Base-by-base conservation (phyloP, 2,888 invertebrate species). In the Habroteleia sp. region DNA sequence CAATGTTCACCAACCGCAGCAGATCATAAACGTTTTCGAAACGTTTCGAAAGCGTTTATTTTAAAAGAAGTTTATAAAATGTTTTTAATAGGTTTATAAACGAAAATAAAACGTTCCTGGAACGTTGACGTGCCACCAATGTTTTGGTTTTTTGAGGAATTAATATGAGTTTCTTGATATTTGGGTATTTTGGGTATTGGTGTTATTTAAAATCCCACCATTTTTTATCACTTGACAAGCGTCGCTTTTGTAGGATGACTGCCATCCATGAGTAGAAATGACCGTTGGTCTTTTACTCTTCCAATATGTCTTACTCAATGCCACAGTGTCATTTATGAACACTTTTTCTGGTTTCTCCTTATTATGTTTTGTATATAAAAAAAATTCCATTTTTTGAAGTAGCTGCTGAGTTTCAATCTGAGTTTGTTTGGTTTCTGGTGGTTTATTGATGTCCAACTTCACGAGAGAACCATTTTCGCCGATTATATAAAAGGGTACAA, bases 241-340 rank as follows among this genome's bases (percentile, higher is more conserved):
- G 2, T 29, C 41, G 13, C 41, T 41, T 37, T 5, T 0, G 10
- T 41, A 44, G 5, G 50, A 52, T 0, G 65, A 52, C 7, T 35
- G 33, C n/a, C 42, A 65, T 0, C 65, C 65, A 14, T 65, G 65
- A 13, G 65, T 65, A 7, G 27, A 17, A 10, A 65, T 35, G 1
- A 65, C 35, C 2, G 65, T 65, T 4, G 65, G 50, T 42, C 27
- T 52, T 2, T 13, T 29, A n/a, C 10, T 27, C 1, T 3, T 13
- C 37, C 37, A 37, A 14, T 16, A 16, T 5, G 14, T 14, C 1
- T 3, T 13, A 5, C 7, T 7, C 7, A 37, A 37, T 6, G 2
- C 5, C 4, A 1, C 14, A n/a, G 14, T 37, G 7, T 50, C 13
- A 7, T 16, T 8, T 6, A 50, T 33, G 23, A n/a, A 50, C 1